phyloP scores from a whole-genome alignment of 2,888 invertebrate genomes.

The Scaptomyza caliginosa region DNA sequence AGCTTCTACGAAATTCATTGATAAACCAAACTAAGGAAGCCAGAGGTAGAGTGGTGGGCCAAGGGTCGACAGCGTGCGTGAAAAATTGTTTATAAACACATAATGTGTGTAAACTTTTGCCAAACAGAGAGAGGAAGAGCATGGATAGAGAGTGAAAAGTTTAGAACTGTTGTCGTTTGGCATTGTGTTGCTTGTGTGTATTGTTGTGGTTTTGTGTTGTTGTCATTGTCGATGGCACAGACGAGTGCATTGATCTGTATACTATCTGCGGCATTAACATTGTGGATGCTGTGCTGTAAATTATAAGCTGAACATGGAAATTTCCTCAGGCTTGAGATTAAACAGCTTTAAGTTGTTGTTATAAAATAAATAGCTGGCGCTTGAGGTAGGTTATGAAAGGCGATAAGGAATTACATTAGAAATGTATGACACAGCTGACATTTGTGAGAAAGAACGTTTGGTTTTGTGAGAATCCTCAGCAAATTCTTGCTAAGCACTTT shows the following conservation, averaged over 20 bases:
- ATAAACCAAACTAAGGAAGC: constrained; percentile 35
- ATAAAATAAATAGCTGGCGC: not conserved
- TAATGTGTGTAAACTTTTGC: constrained; percentile 22
- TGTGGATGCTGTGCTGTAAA: constrained; percentile 7
- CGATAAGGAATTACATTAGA: not conserved
- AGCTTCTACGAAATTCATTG: constrained; percentile 48
- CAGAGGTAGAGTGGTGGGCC: not conserved
- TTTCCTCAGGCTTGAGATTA: constrained; percentile 31
- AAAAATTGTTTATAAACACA: constrained; percentile 64
- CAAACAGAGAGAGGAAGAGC: constrained; percentile 2
- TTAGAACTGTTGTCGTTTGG: constrained; percentile 4
- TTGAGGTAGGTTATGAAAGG: constrained; percentile 43
- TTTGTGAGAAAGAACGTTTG: not conserved
- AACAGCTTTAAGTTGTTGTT: not conserved
- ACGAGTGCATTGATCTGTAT: constrained; percentile 67
- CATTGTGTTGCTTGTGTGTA: not conserved
- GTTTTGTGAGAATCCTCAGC: not conserved
- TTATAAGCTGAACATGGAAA: constrained; percentile 38
- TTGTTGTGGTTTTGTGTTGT: not conserved
- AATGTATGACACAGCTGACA: not conserved
- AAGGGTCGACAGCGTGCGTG: constrained; percentile 21
- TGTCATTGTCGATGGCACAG: constrained; percentile 1
- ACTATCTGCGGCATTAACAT: constrained; percentile 57
- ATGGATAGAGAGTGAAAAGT: not conserved
- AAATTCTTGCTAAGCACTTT: not conserved